Conservation (phyloP, 1,140 invertebrate genomes). For the Zaprionus ornatus region DNA sequence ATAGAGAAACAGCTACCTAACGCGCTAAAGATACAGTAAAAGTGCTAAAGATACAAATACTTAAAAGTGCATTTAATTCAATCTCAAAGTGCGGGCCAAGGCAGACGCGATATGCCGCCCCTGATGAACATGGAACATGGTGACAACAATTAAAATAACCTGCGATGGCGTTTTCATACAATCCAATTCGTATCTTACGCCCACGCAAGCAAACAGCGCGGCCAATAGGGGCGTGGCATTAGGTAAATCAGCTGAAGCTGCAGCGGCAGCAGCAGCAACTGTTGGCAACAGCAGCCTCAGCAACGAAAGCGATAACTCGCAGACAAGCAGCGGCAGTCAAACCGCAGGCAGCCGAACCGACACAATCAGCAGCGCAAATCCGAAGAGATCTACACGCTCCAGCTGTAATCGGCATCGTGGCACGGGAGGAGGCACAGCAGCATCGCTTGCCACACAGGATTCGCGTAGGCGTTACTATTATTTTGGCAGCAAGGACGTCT, state of each 20-base stretch:
- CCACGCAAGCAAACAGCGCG: slow-evolving; percentile 36
- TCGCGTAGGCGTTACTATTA: slow-evolving; percentile 67
- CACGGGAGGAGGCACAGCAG: slow-evolving; percentile 16
- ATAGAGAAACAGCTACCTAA: too few relatives aligned
- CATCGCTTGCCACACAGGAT: slow-evolving; percentile 37
- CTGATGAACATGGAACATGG: slow-evolving; percentile 58
- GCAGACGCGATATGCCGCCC: slow-evolving; percentile 33
- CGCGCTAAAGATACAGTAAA: too few relatives aligned
- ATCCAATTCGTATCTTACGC: slow-evolving; percentile 79
- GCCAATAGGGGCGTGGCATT: slow-evolving; percentile 2
- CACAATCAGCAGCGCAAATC: background rate
- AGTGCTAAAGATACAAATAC: background rate
- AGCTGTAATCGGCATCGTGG: slow-evolving; percentile 38
- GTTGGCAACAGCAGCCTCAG: slow-evolving; percentile 20
- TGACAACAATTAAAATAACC: slow-evolving; percentile 83
- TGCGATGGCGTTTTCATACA: slow-evolving; percentile 83
- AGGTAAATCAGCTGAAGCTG: slow-evolving; percentile 10
- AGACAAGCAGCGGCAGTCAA: slow-evolving; percentile 65
- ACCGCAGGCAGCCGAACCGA: slow-evolving; percentile 28
- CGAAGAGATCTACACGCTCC: slow-evolving; percentile 17
- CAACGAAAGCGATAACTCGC: slow-evolving; percentile 71
- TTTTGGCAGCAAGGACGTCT: slow-evolving; percentile 75
- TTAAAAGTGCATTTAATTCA: background rate
- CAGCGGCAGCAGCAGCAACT: slow-evolving; percentile 10
- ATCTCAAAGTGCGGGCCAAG: background rate